Conservation (phyloP, 2,113 vertebrate genomes). For the Triplophysa tibetana region DNA sequence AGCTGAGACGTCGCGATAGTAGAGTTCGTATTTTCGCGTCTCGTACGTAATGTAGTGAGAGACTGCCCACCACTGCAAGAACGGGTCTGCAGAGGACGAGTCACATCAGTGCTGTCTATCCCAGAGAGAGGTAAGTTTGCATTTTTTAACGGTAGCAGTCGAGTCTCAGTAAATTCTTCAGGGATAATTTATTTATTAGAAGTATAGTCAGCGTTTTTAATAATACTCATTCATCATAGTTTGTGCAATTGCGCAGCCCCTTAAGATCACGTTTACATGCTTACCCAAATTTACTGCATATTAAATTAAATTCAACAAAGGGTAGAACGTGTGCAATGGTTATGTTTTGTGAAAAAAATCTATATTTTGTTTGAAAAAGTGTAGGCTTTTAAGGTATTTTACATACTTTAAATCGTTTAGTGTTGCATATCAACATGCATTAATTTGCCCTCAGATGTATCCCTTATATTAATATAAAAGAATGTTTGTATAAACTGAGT, state of each 20-base stretch:
- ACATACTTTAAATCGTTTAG: neutral
- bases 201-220: neutral
- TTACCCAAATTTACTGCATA: too few relatives aligned
- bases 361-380: neutral
- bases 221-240: neutral
- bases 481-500: too few relatives aligned
- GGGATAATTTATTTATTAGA: neutral
- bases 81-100: neutral
- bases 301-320: neutral
- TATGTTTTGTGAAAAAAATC: neutral
- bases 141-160: conserved; percentile 3
- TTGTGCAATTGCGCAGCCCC: neutral
- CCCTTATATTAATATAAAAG: too few relatives aligned
- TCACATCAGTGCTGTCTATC: neutral
- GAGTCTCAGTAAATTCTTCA: neutral
- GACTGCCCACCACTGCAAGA: neutral
- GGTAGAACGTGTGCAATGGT: neutral
- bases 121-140: conserved; percentile 18
- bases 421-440: neutral
- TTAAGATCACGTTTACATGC: too few relatives aligned
- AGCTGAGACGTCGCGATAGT: neutral
- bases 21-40: neutral
- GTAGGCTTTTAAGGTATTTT: too few relatives aligned
- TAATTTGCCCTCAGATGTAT: neutral
- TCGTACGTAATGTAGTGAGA: neutral